Base-by-base conservation (phyloP, 2,113 vertebrate species). In the Columbina picui region DNA sequence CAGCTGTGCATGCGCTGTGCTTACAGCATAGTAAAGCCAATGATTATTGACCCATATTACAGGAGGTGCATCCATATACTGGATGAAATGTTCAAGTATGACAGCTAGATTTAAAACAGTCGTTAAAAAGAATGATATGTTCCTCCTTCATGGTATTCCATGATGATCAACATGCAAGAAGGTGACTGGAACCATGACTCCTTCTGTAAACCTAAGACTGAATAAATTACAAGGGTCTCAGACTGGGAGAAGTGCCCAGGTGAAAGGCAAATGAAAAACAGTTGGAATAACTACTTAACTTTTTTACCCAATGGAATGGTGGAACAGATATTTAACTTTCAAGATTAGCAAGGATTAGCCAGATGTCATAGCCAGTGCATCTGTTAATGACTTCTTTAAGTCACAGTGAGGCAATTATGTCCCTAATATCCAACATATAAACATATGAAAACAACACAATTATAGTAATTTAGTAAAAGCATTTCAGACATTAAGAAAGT, bases 161-260 rank as follows among this genome's bases (percentile, higher is more conserved):
- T 0, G 0, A 73, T 2, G 30, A 8, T 64, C 23, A 88, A n/a
- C 14, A 14, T 49, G 12, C 14, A 50, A 20, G 9, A 81, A 5
- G 1, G 13, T 1, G 1, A 34, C 15, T 47, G 30, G 34, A 87
- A 84, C 18, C 16, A 52, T 30, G 15, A 52, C 3, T 79, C 41
- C 26, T 83, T 30, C 49, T 73, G 10, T 74, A 39, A 52, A 80
- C 2, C 12, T 60, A 59, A 49, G 6, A 60, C 2, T 3, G 12
- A 93, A 45, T 59, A 75, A 67, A 75, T 84, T n/a, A 14, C 19
- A 55, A 81, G 14, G 12, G 8, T 36, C 19, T 47, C 6, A 41
- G 14, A 50, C 0, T 77, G 34, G 2, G 10, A 86, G 21, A 86
- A 52, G 20, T n/a, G 26, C 30, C 14, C 17, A 64, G 10, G 6